Percentiles rank a stretch among this genome's conserved stretches.
Evolutionary conservation across 1,140 invertebrate genomes (phyloP).

Genomic region (Oscheius sp.): DNA sequence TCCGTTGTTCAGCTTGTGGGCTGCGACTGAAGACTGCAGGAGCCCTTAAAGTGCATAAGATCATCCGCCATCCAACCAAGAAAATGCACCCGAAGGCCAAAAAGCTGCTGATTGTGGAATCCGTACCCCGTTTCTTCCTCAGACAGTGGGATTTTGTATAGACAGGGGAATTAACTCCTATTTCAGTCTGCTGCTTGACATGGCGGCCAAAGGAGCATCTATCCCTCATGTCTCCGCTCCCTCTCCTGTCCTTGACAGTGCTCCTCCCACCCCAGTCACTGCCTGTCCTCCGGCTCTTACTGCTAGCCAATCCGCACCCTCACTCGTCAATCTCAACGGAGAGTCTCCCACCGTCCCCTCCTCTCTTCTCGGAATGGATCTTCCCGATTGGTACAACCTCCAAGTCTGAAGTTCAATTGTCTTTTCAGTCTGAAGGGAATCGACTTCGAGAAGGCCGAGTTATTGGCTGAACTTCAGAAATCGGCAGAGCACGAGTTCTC

Average conservation of each 20-base stretch:
- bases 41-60: background rate
- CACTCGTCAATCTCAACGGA: background rate
- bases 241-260: background rate
- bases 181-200: too few relatives aligned
- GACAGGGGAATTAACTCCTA: background rate
- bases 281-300: background rate
- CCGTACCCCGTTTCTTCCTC: background rate
- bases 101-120: background rate
- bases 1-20: background rate
- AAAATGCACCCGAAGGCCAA: background rate
- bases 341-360: background rate
- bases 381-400: background rate
- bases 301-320: background rate
- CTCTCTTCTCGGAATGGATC: background rate
- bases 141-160: background rate
- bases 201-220: too few relatives aligned
- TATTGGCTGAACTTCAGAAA: background rate
- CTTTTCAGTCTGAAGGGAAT: background rate
- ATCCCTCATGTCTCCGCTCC: too few relatives aligned
- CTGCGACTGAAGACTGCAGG: background rate
- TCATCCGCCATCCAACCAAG: background rate
- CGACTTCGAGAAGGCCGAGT: background rate
- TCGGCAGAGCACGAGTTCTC: background rate
- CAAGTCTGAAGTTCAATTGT: background rate
- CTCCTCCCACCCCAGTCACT: background rate